Evolutionary conservation across 1,140 invertebrate species (phyloP).

Genomic region (Sipha flava): DNA sequence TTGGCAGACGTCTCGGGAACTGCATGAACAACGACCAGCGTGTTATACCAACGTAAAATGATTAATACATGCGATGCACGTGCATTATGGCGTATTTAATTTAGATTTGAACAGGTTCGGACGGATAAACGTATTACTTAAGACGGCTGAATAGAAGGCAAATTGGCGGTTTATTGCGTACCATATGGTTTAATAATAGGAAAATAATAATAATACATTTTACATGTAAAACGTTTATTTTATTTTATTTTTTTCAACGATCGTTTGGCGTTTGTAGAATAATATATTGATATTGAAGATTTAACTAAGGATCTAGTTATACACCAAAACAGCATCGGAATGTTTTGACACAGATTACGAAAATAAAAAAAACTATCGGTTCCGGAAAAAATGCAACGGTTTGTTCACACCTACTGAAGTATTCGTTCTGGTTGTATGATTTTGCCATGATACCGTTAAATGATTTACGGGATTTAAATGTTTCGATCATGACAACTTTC

Average conservation of each 20-base stretch:
- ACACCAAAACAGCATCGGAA: background rate
- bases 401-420: background rate
- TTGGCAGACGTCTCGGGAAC: background rate
- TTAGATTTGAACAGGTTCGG: background rate
- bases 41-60: background rate
- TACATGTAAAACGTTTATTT: no score
- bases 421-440: conserved; percentile 3
- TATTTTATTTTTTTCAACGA: no score
- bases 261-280: no score
- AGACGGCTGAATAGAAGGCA: no score
- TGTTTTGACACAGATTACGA: background rate
- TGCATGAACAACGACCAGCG: background rate
- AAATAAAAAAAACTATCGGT: background rate
- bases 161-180: no score
- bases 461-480: conserved; percentile 1
- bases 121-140: no score
- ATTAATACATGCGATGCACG: conserved; percentile 3
- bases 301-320: no score
- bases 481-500: background rate
- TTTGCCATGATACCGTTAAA: conserved; percentile 6
- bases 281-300: no score
- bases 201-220: no score
- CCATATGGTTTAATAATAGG: no score
- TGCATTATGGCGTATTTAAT: background rate
- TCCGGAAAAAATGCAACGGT: background rate